Conservation (phyloP, 2,888 invertebrate genomes). For the Andrena bicolor region DNA sequence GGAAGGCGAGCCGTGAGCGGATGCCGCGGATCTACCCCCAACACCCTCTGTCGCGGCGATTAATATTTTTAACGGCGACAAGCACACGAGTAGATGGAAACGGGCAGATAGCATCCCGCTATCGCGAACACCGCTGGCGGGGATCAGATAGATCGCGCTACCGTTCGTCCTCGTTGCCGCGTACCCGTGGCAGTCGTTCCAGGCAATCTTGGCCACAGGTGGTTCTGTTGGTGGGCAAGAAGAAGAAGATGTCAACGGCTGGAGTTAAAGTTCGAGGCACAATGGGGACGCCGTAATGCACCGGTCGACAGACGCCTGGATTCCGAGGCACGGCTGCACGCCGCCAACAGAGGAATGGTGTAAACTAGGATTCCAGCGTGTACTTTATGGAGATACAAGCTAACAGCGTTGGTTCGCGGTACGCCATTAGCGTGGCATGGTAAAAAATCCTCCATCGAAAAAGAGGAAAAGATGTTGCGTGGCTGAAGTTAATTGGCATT, state of each 20-base stretch:
- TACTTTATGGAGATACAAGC: constrained; percentile 50
- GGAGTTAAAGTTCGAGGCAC: constrained; percentile 15
- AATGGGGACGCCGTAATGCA: constrained; percentile 36
- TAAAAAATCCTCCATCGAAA: constrained; percentile 14
- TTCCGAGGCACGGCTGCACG: constrained; percentile 38
- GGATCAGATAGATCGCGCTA: constrained; percentile 63
- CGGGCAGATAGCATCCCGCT: constrained; percentile 51
- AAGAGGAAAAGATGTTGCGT: constrained; percentile 14
- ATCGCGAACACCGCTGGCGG: constrained; percentile 65
- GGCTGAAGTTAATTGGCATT: constrained; percentile 47
- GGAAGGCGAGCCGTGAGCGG: constrained; percentile 42
- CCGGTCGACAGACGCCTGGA: constrained; percentile 30
- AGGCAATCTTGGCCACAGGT: constrained; percentile 30
- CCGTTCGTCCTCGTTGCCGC: constrained; percentile 64
- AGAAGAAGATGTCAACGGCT: constrained; percentile 29
- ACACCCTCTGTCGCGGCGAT: constrained; percentile 57
- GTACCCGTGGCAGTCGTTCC: constrained; percentile 30
- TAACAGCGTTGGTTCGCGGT: constrained; percentile 19
- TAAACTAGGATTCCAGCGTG: constrained; percentile 58
- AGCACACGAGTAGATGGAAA: constrained; percentile 41
- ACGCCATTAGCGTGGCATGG: constrained; percentile 31
- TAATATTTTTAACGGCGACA: constrained; percentile 71
- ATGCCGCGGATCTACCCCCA: constrained; percentile 55
- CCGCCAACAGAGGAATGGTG: constrained; percentile 44
- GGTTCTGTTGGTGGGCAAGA: constrained; percentile 31